Conservation (phyloP, 2,888 invertebrate genomes). For the Barypeithes pellucidus region DNA sequence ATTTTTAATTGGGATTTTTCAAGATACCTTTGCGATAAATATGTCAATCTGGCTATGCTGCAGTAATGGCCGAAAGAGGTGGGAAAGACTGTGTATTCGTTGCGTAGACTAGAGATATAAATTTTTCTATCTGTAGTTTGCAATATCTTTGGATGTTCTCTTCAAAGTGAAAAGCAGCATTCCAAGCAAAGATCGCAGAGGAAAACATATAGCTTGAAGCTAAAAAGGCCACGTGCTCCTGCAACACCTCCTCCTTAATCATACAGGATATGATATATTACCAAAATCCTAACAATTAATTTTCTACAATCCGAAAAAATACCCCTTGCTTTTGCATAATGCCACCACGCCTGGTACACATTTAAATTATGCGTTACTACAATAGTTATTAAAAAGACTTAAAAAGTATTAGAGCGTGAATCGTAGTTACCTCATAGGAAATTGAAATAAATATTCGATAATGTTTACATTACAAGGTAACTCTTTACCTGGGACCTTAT, state of each 20-base stretch:
- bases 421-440: conserved; percentile 24
- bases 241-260: background rate
- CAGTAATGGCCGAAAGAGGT: too few relatives aligned
- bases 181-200: background rate
- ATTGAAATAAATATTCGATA: conserved; percentile 30
- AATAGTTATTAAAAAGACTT: conserved; percentile 25
- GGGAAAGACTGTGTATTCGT: too few relatives aligned
- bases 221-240: background rate
- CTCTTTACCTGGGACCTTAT: background rate
- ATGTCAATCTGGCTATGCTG: too few relatives aligned
- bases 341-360: conserved; percentile 27
- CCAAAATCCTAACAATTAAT: background rate
- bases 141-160: too few relatives aligned
- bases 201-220: background rate
- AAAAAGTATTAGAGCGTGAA: conserved; percentile 27
- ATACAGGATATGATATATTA: conserved; percentile 15
- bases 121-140: too few relatives aligned
- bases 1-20: too few relatives aligned
- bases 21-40: too few relatives aligned
- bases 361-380: conserved; percentile 28
- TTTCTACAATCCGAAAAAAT: conserved; percentile 4
- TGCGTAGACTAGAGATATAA: too few relatives aligned
- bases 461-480: conserved; percentile 18
- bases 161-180: too few relatives aligned
- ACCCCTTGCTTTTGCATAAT: conserved; percentile 25